phyloP scores from a whole-genome alignment of 2,888 invertebrate species.

The Lathronympha strigana region DNA sequence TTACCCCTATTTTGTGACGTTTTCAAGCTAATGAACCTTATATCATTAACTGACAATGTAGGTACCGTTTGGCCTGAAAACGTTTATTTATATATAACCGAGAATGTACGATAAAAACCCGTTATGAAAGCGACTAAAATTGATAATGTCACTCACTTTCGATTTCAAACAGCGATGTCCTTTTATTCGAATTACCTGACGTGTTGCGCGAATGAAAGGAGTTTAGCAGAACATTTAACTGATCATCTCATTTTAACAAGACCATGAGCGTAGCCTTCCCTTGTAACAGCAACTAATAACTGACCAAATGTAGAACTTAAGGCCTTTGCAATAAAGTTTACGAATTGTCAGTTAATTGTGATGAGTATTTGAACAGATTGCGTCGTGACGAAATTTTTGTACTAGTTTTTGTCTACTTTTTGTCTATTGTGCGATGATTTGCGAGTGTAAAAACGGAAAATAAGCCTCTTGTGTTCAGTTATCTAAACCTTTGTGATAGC shows the following conservation, averaged over 20 bases:
- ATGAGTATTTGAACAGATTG: not conserved
- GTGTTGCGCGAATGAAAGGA: not conserved
- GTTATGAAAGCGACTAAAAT: not conserved
- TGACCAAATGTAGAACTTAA: too few species aligned
- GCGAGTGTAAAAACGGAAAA: conserved; percentile 12
- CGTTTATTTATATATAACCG: too few species aligned
- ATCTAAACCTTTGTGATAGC: not conserved
- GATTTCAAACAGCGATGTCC: not conserved
- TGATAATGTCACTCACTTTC: not conserved
- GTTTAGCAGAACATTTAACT: not conserved
- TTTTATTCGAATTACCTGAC: not conserved
- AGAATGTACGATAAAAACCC: not conserved
- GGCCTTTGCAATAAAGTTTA: too few species aligned
- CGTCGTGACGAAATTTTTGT: conserved; percentile 7
- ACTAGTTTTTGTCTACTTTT: too few species aligned
- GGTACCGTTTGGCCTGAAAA: too few species aligned
- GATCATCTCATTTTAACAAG: not conserved
- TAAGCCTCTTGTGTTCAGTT: too few species aligned
- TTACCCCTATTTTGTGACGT: too few species aligned
- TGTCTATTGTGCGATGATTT: conserved; percentile 29
- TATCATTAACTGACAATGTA: too few species aligned
- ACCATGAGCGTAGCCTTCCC: not conserved
- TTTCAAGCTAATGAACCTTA: too few species aligned
- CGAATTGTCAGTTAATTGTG: not conserved
- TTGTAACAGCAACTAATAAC: too few species aligned